Conservation (phyloP, 1,140 invertebrate genomes). For the Sitobion miscanthi region DNA sequence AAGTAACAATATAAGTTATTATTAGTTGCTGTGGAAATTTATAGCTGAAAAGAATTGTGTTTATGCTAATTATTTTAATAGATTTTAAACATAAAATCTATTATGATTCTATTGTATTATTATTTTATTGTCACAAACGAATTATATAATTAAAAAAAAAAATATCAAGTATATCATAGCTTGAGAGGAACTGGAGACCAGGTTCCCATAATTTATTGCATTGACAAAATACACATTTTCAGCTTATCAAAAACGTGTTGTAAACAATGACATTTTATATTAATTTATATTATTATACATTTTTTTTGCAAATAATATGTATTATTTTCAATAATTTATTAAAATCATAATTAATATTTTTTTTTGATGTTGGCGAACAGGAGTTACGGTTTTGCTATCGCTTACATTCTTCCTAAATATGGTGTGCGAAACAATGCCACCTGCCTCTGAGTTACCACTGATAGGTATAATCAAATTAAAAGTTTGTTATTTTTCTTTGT, state of each 20-base stretch:
- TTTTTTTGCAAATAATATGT: conserved; percentile 20
- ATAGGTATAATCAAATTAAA: conserved; percentile 66
- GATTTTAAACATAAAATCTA: neutral
- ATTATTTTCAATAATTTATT: conserved; percentile 26
- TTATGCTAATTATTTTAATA: neutral
- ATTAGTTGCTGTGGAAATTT: neutral
- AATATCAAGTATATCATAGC: neutral
- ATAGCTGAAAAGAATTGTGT: neutral
- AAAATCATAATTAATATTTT: conserved; percentile 24
- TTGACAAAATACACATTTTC: conserved; percentile 46
- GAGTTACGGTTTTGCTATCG: conserved; percentile 76
- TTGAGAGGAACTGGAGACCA: conserved; percentile 52
- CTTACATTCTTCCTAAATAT: conserved; percentile 77
- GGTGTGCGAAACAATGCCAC: conserved; percentile 71
- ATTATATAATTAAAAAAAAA: neutral
- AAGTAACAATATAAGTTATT: neutral
- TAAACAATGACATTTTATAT: conserved; percentile 23
- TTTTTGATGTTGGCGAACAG: conserved; percentile 62
- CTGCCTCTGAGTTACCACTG: conserved; percentile 72
- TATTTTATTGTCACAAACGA: neutral
- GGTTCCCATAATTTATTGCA: conserved; percentile 27
- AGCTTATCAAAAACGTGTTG: neutral
- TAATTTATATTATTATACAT: conserved; percentile 16
- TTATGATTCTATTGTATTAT: neutral
- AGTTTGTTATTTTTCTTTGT: conserved; percentile 52